phyloP scores from a whole-genome alignment of 2,797 vertebrate species.

The Clarias fuscus region DNA sequence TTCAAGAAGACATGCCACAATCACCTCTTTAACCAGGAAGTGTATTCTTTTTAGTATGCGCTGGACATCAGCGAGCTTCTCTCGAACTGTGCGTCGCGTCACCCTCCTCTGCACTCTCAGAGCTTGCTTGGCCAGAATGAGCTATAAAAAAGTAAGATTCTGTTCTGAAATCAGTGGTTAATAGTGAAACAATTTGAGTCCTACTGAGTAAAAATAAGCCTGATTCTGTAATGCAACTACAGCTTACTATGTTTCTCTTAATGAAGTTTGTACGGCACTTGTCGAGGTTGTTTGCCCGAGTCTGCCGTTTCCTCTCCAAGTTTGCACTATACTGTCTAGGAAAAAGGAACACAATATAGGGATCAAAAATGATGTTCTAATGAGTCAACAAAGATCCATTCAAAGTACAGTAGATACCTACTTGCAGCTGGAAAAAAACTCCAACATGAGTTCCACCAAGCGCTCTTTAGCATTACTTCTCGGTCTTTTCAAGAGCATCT shows the following conservation, averaged over 20 bases:
- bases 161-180: not conserved
- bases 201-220: not conserved
- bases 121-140: slow-evolving; percentile 80
- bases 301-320: slow-evolving; percentile 76
- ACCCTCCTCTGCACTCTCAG: slow-evolving; percentile 69
- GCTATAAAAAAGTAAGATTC: slow-evolving; percentile 62
- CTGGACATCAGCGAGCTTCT: slow-evolving; percentile 75
- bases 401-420: slow-evolving; percentile 57
- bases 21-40: slow-evolving; percentile 85
- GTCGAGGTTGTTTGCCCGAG: slow-evolving; percentile 84
- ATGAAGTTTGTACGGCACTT: slow-evolving; percentile 78
- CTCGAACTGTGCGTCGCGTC: slow-evolving; percentile 72
- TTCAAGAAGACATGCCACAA: not conserved
- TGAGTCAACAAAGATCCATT: not conserved
- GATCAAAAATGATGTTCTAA: not conserved
- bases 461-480: slow-evolving; percentile 75
- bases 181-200: not conserved
- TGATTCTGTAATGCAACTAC: not conserved
- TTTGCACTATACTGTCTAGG: slow-evolving; percentile 81
- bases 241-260: slow-evolving; percentile 81
- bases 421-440: slow-evolving; percentile 90
- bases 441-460: slow-evolving; percentile 80
- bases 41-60: slow-evolving; percentile 80
- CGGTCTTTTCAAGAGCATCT: slow-evolving; percentile 78
- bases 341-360: slow-evolving; percentile 23